Conservation (phyloP, 2,797 vertebrate genomes). For the Rachycentron canadum region DNA sequence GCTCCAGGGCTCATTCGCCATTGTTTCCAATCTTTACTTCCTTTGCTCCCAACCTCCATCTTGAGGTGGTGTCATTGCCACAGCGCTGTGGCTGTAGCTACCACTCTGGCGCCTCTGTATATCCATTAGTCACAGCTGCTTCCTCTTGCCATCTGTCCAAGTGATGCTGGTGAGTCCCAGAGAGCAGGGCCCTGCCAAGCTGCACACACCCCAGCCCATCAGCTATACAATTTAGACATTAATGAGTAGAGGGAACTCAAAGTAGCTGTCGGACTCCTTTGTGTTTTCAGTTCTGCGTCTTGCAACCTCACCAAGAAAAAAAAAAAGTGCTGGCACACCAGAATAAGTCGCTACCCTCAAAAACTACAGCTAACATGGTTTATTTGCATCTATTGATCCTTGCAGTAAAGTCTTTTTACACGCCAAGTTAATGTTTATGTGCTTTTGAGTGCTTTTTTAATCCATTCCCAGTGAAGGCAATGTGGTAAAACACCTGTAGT, state of each 20-base stretch:
- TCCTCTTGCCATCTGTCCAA: conserved; percentile 77
- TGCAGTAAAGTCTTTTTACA: conserved; percentile 22
- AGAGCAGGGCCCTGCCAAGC: conserved; percentile 68
- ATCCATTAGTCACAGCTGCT: conserved; percentile 73
- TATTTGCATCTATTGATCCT: conserved; percentile 44
- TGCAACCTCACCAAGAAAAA: not conserved
- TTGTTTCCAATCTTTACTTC: conserved; percentile 50
- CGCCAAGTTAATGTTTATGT: conserved; percentile 21
- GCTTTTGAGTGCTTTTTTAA: conserved; percentile 7
- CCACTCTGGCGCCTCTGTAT: conserved; percentile 44
- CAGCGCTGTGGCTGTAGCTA: conserved; percentile 16
- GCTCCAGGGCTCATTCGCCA: too few species aligned
- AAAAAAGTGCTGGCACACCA: conserved; percentile 8
- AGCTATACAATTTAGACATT: conserved; percentile 78
- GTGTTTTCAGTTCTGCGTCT: conserved; percentile 26
- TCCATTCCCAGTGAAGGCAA: not conserved
- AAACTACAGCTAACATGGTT: conserved; percentile 22
- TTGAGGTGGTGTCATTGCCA: conserved; percentile 52
- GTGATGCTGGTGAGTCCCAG: conserved; percentile 65
- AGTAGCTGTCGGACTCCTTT: conserved; percentile 53
- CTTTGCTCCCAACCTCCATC: conserved; percentile 45
- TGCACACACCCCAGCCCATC: conserved; percentile 46
- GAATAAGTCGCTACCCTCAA: not conserved
- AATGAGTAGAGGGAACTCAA: conserved; percentile 69
- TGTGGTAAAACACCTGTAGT: not conserved